These are phyloP conservation scores for Trialeurodes vaporariorum DNA, from an alignment of 1,140 invertebrate genomes.

Conservation along the genomic window DNA sequence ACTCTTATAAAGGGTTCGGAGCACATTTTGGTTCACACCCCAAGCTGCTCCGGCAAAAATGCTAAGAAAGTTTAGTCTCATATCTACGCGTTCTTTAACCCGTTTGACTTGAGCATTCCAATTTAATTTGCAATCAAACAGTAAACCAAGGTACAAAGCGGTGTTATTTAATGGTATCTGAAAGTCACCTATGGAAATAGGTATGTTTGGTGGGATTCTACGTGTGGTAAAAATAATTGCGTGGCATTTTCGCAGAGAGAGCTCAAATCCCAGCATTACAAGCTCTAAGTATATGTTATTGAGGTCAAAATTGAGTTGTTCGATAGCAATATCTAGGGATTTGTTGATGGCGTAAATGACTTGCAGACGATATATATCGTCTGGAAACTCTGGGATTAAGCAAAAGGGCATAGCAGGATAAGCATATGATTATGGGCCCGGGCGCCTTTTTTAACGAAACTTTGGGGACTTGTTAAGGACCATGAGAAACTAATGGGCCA, in stretches of 20 bases:
- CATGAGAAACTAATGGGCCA: no score
- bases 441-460: no score
- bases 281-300: neutral
- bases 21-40: neutral
- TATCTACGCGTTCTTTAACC: neutral
- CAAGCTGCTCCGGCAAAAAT: neutral
- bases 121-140: neutral
- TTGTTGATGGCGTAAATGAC: neutral
- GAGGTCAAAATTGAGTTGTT: neutral
- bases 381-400: neutral
- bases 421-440: no score
- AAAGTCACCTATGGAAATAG: no score
- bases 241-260: neutral
- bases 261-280: neutral
- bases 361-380: no score
- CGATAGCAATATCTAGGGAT: neutral
- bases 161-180: neutral
- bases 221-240: neutral
- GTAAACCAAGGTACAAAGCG: neutral
- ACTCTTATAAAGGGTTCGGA: neutral
- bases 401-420: no score
- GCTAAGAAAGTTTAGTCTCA: neutral
- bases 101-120: neutral
- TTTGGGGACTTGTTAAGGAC: no score
- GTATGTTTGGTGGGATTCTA: neutral